Conservation (phyloP, 2,113 vertebrate species). For the Tricholaema leucomelas region DNA sequence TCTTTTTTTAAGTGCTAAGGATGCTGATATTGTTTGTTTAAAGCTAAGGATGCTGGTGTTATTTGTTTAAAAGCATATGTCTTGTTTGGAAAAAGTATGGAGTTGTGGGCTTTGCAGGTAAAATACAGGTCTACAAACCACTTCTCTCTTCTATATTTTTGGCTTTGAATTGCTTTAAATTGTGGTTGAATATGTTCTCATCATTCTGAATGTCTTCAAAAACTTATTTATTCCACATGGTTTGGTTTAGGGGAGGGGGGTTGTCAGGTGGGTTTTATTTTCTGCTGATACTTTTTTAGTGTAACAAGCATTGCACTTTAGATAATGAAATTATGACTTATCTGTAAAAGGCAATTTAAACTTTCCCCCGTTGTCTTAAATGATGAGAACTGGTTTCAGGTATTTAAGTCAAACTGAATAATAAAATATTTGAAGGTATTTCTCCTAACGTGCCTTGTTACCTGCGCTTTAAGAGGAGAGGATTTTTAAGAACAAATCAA, state of each 20-base stretch:
- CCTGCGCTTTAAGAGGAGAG: neutral
- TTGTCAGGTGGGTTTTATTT: neutral
- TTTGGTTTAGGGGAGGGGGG: too few relatives aligned
- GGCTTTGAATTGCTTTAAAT: neutral
- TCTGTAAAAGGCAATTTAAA: constrained; percentile 24
- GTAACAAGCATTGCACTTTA: constrained; percentile 17
- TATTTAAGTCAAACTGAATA: constrained; percentile 25
- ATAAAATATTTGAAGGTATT: constrained; percentile 30
- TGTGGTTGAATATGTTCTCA: neutral
- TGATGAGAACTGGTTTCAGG: constrained; percentile 4
- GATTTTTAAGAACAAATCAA: neutral
- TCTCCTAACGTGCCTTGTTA: constrained; percentile 56
- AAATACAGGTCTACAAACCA: neutral
- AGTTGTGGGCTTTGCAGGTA: neutral
- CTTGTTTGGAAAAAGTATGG: neutral
- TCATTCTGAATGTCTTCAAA: neutral
- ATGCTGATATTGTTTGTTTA: neutral
- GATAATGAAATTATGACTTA: neutral
- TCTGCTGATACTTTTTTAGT: neutral
- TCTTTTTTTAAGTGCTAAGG: neutral
- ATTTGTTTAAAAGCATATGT: neutral
- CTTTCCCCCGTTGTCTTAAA: neutral
- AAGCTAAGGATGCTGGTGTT: neutral
- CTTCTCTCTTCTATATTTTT: neutral
- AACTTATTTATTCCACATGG: neutral